Conservation (phyloP, 2,797 vertebrate species). For the Poliocrania exsul region DNA sequence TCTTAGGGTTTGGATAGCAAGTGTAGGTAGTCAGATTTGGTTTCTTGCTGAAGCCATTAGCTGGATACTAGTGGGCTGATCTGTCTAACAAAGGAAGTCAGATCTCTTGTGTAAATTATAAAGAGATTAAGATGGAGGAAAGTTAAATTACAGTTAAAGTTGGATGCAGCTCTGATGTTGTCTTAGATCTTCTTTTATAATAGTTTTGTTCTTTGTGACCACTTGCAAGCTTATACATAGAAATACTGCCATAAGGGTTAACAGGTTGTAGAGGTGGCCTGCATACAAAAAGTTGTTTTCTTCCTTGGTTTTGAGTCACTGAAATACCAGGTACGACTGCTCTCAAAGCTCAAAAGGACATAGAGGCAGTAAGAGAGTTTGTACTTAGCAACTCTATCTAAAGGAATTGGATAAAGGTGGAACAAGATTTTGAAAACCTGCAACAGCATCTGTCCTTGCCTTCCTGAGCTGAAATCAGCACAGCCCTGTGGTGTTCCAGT, state of each 20-base stretch:
- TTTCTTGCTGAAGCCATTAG: not conserved
- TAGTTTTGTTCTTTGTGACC: not conserved
- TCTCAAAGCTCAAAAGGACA: not conserved
- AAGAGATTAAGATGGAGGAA: not conserved
- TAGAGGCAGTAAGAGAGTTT: fast-evolving
- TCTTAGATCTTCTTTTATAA: not conserved
- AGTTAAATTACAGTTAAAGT: not conserved
- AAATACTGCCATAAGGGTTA: not conserved
- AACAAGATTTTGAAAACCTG: not conserved
- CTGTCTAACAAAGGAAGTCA: not conserved
- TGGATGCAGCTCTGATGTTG: not conserved
- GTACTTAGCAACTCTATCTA: not conserved
- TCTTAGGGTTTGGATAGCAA: not conserved
- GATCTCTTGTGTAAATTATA: not conserved
- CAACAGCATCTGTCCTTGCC: not conserved
- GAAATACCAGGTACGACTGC: not conserved
- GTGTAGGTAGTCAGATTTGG: not conserved
- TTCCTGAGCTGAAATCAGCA: not conserved
- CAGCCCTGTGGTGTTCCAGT: not conserved
- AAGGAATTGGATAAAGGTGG: not conserved
- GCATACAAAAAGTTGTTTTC: not conserved
- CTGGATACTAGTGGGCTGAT: not conserved
- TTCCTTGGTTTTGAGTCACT: not conserved
- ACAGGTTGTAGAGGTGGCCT: not conserved
- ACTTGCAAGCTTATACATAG: not conserved